Evolutionary conservation across 30 jellyfish, hydroid and myxozoan genomes (phyloP).

Genomic region (Phacellophora camtschatica): DNA sequence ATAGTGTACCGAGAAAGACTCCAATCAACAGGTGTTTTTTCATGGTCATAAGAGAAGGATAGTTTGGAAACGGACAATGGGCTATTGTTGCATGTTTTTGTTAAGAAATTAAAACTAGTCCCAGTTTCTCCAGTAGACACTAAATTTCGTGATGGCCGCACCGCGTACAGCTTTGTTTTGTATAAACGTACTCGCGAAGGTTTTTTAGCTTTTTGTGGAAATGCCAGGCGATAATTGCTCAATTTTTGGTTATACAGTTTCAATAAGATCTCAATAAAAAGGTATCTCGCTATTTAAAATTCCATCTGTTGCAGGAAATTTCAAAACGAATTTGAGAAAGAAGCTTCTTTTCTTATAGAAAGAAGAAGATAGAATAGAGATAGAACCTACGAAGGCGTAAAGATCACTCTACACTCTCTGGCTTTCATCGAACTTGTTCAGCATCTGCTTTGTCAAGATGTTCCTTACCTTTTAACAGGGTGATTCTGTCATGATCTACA

Average conservation of each 20-base stretch:
- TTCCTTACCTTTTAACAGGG: constrained; percentile 48
- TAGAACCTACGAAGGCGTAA: constrained; percentile 27
- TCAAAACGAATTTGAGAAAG: not conserved
- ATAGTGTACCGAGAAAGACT: too few species aligned
- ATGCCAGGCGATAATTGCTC: not conserved
- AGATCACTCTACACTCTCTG: constrained; percentile 35
- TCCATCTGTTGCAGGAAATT: not conserved
- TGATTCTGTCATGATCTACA: constrained; percentile 55
- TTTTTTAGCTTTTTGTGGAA: not conserved
- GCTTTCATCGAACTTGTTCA: constrained; percentile 31
- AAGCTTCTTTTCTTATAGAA: too few species aligned
- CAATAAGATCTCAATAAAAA: not conserved
- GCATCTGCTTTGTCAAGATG: constrained; percentile 37
- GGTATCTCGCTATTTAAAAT: not conserved
- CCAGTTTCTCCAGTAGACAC: too few species aligned
- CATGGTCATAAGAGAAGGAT: too few species aligned
- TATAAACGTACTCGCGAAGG: too few species aligned
- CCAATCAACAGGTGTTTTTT: too few species aligned
- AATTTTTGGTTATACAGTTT: not conserved
- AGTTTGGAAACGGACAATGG: too few species aligned
- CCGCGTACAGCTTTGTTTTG: too few species aligned
- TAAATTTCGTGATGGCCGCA: too few species aligned
- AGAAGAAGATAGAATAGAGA: not conserved
- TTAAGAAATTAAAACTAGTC: too few species aligned
- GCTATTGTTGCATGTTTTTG: too few species aligned